phyloP scores from a whole-genome alignment of 2,797 vertebrate species.

The Sciaenops ocellatus region DNA sequence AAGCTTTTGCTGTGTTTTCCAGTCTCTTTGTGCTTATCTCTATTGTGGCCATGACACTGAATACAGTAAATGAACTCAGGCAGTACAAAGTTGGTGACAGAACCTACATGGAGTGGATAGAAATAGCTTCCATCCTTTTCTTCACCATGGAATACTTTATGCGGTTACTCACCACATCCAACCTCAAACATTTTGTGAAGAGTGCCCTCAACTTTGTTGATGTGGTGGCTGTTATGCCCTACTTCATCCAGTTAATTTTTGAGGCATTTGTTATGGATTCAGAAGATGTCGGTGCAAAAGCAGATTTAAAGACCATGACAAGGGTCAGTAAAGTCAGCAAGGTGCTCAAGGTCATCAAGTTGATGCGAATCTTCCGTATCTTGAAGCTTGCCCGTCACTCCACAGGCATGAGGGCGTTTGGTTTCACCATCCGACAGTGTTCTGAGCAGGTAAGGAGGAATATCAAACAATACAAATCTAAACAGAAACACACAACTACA shows the following conservation, averaged over 20 bases:
- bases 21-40: constrained; percentile 93
- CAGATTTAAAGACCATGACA: constrained; percentile 91
- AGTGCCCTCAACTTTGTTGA: constrained; percentile 92
- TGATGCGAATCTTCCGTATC: constrained; percentile 95
- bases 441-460: constrained; percentile 89
- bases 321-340: constrained; percentile 94
- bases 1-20: constrained; percentile 91
- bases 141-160: constrained; percentile 92
- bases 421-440: constrained; percentile 94
- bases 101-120: constrained; percentile 91
- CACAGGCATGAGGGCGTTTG: constrained; percentile 93
- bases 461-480: background rate
- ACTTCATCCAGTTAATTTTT: constrained; percentile 92
- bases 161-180: constrained; percentile 88
- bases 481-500: background rate
- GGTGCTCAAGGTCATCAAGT: constrained; percentile 91
- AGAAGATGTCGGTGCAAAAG: constrained; percentile 81
- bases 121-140: constrained; percentile 91
- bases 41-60: constrained; percentile 92
- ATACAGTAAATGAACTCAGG: constrained; percentile 91
- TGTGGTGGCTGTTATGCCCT: constrained; percentile 92
- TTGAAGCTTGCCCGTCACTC: constrained; percentile 94
- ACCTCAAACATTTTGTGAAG: constrained; percentile 88
- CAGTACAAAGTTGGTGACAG: constrained; percentile 82
- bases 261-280: constrained; percentile 86